Evolutionary conservation across 64 coral and sea anemone species (phyloP).

Genomic region (Stichodactyla mertensii): DNA sequence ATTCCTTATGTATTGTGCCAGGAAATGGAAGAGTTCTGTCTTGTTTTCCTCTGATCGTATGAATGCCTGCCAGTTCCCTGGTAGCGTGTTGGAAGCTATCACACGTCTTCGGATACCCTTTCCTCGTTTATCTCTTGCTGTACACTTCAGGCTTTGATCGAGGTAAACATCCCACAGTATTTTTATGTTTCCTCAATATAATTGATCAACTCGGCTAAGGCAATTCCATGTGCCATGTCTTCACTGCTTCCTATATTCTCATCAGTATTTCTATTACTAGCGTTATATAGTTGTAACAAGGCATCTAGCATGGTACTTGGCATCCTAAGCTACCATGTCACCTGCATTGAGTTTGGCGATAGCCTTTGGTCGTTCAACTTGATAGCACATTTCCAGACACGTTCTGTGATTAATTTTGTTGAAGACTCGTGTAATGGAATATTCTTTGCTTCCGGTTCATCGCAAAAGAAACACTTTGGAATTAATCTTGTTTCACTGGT

Average conservation of each 20-base stretch:
- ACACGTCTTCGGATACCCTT: slow-evolving; percentile 19
- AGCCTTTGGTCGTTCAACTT: slow-evolving; percentile 12
- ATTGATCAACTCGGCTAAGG: slow-evolving; percentile 29
- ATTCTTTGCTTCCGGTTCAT: not conserved
- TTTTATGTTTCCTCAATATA: slow-evolving; percentile 55
- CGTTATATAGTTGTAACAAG: slow-evolving; percentile 40
- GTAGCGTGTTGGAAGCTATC: not conserved
- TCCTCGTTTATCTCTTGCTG: slow-evolving; percentile 50
- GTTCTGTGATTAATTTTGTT: slow-evolving; percentile 3
- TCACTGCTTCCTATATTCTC: slow-evolving; percentile 4
- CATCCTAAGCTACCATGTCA: slow-evolving; percentile 48
- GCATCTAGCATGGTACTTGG: slow-evolving; percentile 38
- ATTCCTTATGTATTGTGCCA: not conserved
- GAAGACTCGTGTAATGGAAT: slow-evolving; percentile 27
- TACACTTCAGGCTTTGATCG: slow-evolving; percentile 31
- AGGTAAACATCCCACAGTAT: slow-evolving; percentile 47
- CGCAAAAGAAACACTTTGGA: slow-evolving; percentile 39
- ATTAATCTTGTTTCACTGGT: not conserved
- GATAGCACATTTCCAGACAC: slow-evolving; percentile 21
- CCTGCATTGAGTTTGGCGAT: slow-evolving; percentile 47
- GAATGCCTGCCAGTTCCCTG: slow-evolving; percentile 41
- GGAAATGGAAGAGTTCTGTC: not conserved
- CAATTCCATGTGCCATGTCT: slow-evolving; percentile 38
- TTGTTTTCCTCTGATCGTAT: not conserved
- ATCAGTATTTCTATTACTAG: not conserved